Conservation (phyloP, 2,113 vertebrate species). For the Syngnathus typhle region DNA sequence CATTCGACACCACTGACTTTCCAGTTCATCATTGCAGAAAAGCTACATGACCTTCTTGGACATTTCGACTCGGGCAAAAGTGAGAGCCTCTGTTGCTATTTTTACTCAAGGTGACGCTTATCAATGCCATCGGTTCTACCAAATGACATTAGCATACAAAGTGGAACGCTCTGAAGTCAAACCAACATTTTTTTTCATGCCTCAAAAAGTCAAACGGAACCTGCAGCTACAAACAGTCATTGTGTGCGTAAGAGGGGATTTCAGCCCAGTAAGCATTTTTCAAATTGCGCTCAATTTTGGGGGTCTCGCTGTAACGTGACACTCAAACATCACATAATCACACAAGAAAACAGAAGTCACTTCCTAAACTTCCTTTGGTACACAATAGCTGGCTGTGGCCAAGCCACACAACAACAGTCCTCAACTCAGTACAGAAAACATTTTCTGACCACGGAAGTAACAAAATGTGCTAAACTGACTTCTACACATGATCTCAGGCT, state of each 20-base stretch:
- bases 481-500: not conserved
- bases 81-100: conserved; percentile 41
- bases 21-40: not conserved
- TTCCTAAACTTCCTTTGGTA: conserved; percentile 63
- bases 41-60: not conserved
- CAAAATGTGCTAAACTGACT: not conserved
- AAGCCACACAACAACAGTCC: conserved; percentile 29
- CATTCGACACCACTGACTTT: not conserved
- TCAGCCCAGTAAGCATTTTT: too few relatives aligned
- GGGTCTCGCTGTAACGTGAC: conserved; percentile 15
- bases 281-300: not conserved
- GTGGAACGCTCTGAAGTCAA: not conserved
- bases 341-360: conserved; percentile 54
- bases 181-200: not conserved
- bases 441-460: conserved; percentile 5
- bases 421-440: conserved; percentile 11
- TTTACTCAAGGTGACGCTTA: conserved; percentile 19
- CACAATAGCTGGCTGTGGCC: conserved; percentile 49
- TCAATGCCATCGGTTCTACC: not conserved
- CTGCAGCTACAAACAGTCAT: too few relatives aligned
- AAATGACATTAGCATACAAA: conserved; percentile 1
- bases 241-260: too few relatives aligned
- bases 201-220: not conserved
- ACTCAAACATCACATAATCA: conserved; percentile 1
- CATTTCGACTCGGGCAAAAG: conserved; percentile 19